A percentile compares a stretch with the other conserved stretches of the same genome.
Conservation (phyloP, 2,888 invertebrate species). For the Tinea semifulvella region DNA sequence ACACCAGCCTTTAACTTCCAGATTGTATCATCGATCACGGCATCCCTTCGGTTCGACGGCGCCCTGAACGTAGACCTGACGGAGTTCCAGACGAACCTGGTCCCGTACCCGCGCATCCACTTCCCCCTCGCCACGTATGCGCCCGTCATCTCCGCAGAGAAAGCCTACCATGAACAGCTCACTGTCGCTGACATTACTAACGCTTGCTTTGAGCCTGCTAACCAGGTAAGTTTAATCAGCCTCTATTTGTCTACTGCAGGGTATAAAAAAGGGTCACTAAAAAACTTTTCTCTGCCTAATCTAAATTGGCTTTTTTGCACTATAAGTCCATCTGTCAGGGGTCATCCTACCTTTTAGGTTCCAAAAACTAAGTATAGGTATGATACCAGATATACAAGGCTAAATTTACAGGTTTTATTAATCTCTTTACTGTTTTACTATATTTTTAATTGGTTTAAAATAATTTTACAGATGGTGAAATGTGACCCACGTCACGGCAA, state of each 20-base stretch:
- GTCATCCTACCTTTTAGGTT: no score
- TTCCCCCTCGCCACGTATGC: slow-evolving; percentile 93
- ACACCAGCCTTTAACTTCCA: slow-evolving; percentile 45
- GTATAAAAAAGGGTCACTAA: no score
- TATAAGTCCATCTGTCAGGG: no score
- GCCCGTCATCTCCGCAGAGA: slow-evolving; percentile 91
- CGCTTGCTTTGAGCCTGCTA: slow-evolving; percentile 94
- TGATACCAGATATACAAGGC: no score
- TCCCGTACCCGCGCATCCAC: slow-evolving; percentile 95
- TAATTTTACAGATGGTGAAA: slow-evolving; percentile 93
- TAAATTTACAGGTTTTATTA: no score
- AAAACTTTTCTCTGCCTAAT: no score
- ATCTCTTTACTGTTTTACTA: not conserved
- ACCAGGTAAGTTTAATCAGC: slow-evolving; percentile 65
- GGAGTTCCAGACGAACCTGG: slow-evolving; percentile 93
- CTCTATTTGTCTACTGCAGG: no score
- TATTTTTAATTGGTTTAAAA: slow-evolving; percentile 21
- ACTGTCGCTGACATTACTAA: slow-evolving; percentile 93
- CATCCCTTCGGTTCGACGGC: slow-evolving; percentile 91
- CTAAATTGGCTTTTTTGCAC: no score
- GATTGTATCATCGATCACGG: slow-evolving; percentile 94
- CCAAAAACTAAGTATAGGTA: no score
- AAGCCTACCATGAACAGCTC: slow-evolving; percentile 92
- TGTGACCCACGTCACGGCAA: slow-evolving; percentile 91
- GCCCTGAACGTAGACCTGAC: slow-evolving; percentile 93